Evolutionary conservation across 2,113 vertebrate genomes (phyloP).

Genomic region (Macroglossus sobrinus): DNA sequence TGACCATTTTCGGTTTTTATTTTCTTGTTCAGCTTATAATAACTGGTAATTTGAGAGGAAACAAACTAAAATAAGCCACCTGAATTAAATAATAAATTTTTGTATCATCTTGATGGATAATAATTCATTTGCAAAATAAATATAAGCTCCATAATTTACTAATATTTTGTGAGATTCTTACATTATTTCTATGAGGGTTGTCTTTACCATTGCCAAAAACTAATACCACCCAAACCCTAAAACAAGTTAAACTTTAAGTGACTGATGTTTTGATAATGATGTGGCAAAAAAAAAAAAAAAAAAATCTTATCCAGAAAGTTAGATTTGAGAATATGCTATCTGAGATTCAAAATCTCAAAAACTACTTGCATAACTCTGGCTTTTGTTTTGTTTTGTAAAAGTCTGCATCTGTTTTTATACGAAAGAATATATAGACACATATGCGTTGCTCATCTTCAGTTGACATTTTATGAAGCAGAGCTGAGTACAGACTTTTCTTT

Average conservation of each 20-base stretch:
- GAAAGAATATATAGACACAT: background rate
- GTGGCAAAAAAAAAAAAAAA: background rate
- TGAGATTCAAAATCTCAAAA: background rate
- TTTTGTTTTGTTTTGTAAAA: background rate
- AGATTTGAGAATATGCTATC: background rate
- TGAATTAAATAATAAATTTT: background rate
- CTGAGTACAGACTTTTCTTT: slow-evolving; percentile 23
- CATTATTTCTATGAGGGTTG: background rate
- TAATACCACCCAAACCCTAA: background rate
- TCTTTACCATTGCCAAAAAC: background rate
- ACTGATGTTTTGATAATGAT: background rate
- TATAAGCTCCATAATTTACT: background rate
- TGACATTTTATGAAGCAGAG: background rate
- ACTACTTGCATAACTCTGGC: background rate
- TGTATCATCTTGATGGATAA: background rate
- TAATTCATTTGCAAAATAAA: slow-evolving; percentile 20
- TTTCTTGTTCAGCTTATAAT: background rate
- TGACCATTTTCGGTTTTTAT: slow-evolving; percentile 12
- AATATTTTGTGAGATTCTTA: background rate
- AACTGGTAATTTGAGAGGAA: background rate
- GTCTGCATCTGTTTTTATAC: background rate
- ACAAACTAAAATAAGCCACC: background rate
- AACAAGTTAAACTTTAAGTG: background rate
- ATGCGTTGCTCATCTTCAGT: background rate
- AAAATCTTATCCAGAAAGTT: background rate